Evolutionary conservation across 2,113 vertebrate species (phyloP).

Genomic region (Maccullochella peelii): DNA sequence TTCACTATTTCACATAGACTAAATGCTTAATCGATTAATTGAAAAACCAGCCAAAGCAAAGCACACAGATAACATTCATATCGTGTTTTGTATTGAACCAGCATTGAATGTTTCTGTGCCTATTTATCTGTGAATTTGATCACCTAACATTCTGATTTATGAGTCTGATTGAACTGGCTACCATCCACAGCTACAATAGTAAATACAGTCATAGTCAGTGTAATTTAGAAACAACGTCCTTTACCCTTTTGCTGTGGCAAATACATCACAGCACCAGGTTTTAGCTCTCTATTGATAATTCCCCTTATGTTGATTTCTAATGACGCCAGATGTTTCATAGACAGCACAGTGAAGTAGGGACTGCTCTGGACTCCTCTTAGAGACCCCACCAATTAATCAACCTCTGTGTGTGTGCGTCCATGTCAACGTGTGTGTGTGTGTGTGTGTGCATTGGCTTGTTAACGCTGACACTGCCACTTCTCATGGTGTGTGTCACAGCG

Average conservation of each 20-base stretch:
- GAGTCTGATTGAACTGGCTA: not conserved
- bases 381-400: constrained; percentile 54
- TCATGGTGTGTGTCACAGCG: constrained; percentile 42
- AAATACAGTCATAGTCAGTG: constrained; percentile 8
- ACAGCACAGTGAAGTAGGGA: constrained; percentile 28
- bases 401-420: not conserved
- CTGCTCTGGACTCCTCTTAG: constrained; percentile 37
- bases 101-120: not conserved
- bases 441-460: constrained; percentile 28
- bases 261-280: constrained; percentile 26
- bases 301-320: constrained; percentile 49
- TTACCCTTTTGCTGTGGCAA: not conserved
- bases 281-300: constrained; percentile 37
- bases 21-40: not conserved
- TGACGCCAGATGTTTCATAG: constrained; percentile 56
- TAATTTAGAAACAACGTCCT: constrained; percentile 23
- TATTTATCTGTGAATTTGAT: not conserved
- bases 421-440: not conserved
- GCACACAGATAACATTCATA: not conserved
- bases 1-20: not conserved
- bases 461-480: constrained; percentile 36
- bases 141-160: not conserved
- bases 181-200: constrained; percentile 2
- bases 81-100: not conserved
- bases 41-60: not conserved